Percentiles rank a stretch among this genome's conserved stretches.
Conservation (phyloP, 2,888 invertebrate species). For the Mesorhabditis spiculigera region DNA sequence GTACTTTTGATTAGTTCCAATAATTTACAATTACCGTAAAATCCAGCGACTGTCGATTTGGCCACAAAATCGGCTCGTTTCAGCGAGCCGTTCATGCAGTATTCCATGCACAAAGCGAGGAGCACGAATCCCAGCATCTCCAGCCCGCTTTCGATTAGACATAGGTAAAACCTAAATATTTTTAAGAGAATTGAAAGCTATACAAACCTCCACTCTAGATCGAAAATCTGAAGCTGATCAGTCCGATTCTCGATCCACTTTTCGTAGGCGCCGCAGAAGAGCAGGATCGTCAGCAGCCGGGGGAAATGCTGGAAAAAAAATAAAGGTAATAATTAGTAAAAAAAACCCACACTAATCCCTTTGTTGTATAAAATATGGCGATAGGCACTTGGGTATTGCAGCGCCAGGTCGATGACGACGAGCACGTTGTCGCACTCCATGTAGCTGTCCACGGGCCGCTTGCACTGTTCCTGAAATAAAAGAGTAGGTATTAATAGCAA, state of each 20-base stretch:
- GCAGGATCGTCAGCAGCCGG: constrained; percentile 67
- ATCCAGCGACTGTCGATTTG: constrained; percentile 36
- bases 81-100: background rate
- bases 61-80: constrained; percentile 13
- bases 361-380: constrained; percentile 80
- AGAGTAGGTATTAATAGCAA: too few species aligned
- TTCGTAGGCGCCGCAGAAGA: constrained; percentile 76
- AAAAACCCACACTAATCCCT: constrained; percentile 71
- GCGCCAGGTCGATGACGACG: constrained; percentile 77
- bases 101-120: constrained; percentile 18
- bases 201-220: constrained; percentile 57
- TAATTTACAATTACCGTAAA: constrained; percentile 34
- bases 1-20: background rate
- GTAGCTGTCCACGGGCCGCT: constrained; percentile 78
- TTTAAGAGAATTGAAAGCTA: background rate
- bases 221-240: constrained; percentile 50
- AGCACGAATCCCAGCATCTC: constrained; percentile 24
- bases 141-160: constrained; percentile 20
- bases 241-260: constrained; percentile 61
- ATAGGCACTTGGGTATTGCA: constrained; percentile 78
- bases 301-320: constrained; percentile 3
- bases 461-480: constrained; percentile 71
- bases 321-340: background rate
- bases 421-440: constrained; percentile 86
- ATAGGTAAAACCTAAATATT: constrained; percentile 28